Evolutionary conservation across 2,888 invertebrate species (phyloP).

Genomic region (Erebia aethiops): DNA sequence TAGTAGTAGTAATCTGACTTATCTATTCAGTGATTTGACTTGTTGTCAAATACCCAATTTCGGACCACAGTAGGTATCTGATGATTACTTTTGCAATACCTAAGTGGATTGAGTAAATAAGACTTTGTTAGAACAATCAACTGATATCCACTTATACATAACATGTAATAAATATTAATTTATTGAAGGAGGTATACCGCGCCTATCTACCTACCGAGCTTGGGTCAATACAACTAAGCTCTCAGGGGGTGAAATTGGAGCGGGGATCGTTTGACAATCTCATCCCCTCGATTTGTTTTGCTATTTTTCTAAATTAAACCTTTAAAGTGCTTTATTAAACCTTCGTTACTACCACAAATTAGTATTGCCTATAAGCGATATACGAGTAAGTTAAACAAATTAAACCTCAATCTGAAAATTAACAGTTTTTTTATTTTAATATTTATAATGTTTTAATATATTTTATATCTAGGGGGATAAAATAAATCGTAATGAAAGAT

Average conservation of each 20-base stretch:
- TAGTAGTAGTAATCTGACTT: no score
- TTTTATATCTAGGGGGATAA: not conserved
- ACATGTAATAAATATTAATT: constrained; percentile 4
- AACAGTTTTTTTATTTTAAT: not conserved
- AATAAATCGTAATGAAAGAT: no score
- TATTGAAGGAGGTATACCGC: not conserved
- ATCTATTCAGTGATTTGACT: no score
- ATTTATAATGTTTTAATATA: no score
- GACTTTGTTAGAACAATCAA: not conserved
- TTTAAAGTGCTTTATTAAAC: not conserved
- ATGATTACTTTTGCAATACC: not conserved
- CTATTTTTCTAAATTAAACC: constrained; percentile 1
- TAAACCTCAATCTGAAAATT: not conserved
- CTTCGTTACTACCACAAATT: not conserved
- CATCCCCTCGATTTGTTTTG: constrained; percentile 9
- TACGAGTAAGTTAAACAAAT: not conserved
- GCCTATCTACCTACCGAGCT: not conserved
- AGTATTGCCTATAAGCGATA: not conserved
- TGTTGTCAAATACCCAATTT: no score
- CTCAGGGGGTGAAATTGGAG: constrained; percentile 11
- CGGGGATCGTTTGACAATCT: constrained; percentile 13
- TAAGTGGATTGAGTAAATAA: not conserved
- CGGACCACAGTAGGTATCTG: not conserved
- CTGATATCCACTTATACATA: not conserved
- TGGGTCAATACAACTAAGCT: constrained; percentile 19